Evolutionary conservation across 2,113 vertebrate species (phyloP).

Genomic region (Bubalus kerabau): DNA sequence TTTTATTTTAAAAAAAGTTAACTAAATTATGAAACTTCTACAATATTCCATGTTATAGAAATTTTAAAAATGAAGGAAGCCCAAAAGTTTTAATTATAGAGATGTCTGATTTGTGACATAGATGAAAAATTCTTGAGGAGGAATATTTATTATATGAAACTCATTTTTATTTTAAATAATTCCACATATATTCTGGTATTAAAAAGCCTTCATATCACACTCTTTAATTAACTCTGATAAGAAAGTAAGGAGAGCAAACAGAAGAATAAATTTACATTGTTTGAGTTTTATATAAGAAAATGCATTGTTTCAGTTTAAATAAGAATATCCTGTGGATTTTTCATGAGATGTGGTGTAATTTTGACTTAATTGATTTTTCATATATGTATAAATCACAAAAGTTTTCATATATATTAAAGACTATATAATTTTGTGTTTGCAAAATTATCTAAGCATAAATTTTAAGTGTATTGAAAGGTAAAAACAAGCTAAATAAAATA

Average conservation of each 20-base stretch:
- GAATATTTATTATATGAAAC: background rate
- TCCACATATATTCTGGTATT: background rate
- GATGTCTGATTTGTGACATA: background rate
- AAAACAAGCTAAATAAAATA: background rate
- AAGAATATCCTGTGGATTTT: background rate
- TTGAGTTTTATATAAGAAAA: background rate
- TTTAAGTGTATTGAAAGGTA: background rate
- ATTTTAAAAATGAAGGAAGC: background rate
- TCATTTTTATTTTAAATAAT: background rate
- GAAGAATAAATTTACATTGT: background rate
- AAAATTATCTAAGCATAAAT: background rate
- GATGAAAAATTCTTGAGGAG: background rate
- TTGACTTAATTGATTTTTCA: background rate
- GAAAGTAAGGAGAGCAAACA: background rate
- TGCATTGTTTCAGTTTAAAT: background rate
- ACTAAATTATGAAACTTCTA: background rate
- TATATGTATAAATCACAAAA: background rate
- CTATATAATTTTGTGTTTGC: background rate
- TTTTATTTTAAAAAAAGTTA: background rate
- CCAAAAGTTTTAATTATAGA: background rate
- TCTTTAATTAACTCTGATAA: background rate
- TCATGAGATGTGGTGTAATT: background rate
- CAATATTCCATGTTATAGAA: background rate
- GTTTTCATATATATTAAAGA: background rate
- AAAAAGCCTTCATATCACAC: background rate